A percentile compares a stretch with the other conserved stretches of the same genome.
Conservation (phyloP, 2,888 invertebrate genomes). For the Rhagium mordax region DNA sequence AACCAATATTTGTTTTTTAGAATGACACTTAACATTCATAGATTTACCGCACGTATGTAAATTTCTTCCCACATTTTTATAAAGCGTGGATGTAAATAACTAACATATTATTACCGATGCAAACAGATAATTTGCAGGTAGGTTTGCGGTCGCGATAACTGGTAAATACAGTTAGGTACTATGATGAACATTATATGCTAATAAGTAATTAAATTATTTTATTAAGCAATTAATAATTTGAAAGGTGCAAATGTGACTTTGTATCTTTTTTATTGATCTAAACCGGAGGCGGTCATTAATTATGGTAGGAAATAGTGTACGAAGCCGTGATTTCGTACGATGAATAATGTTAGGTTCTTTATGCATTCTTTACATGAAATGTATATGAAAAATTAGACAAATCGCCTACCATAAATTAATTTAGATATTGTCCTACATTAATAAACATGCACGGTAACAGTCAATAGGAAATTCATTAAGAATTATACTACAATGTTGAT, state of each 20-base stretch:
- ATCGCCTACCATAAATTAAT: too few species aligned
- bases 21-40: background rate
- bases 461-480: too few species aligned
- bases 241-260: slow-evolving; percentile 9
- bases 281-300: background rate
- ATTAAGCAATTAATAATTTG: slow-evolving; percentile 28
- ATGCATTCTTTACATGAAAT: too few species aligned
- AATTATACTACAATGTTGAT: too few species aligned
- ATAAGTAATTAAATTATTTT: slow-evolving; percentile 19
- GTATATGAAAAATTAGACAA: too few species aligned
- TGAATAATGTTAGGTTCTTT: background rate
- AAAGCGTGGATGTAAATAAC: background rate
- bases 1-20: background rate
- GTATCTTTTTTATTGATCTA: slow-evolving; percentile 5
- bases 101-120: background rate
- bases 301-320: background rate
- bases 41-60: background rate
- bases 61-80: background rate
- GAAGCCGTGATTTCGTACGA: background rate
- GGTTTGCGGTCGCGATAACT: slow-evolving; percentile 37
- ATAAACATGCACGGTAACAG: too few species aligned
- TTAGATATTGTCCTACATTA: too few species aligned
- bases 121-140: slow-evolving; percentile 34
- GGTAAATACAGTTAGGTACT: slow-evolving; percentile 40
- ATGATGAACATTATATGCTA: slow-evolving; percentile 37